Evolutionary conservation across 2,113 vertebrate genomes (phyloP), one percentile per base, ranked within the genome.

Genomic region (Tauraco erythrolophus): DNA sequence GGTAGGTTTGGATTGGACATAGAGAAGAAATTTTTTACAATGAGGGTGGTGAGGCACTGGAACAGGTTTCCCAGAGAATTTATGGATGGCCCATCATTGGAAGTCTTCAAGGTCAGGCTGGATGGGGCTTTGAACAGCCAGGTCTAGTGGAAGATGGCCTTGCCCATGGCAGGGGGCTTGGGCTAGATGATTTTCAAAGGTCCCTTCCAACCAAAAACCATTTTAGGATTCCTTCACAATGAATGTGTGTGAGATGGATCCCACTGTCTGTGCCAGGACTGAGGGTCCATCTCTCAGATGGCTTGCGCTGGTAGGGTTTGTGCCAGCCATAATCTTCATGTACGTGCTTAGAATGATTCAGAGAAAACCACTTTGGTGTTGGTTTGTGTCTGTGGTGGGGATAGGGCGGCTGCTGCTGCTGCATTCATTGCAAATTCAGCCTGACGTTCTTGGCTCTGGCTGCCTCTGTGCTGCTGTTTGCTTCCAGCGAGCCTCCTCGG

Each of bases 11-110:
- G 25, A 19, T 37, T 56, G 50, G 24, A 23, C 0, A 4, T 16
- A 19, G 64, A 3, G 28, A 17, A 16, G 4, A 24, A 10, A 25
- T 1, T 39, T 30, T 13, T 23, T 78, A 17, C 3, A 3, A 1
- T 12, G 19, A 28, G 19, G 19, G 8, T 58, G 31, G 12, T 60
- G 31, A 68, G 4, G 12, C 10, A 9, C 16, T 68, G 53, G 43
- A 10, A 28, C 15, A 10, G 24, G 30, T 28, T 68, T 16, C 45
- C 25, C 53, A 43, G 45, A 25, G 37, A 24, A 51, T 43, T 2
- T 35, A 19, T 35, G 16, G 19, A 10, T 30, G 25, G 25, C 19
- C 31, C 12, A 5, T 58, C 21, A 6, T 1, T 60, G 31, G 31
- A 30, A 43, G 24, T 58, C 13, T 68, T 62, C 14, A 53, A 23